Base-by-base conservation (phyloP, 2,797 vertebrate genomes). In the Megalops cyprinoides region DNA sequence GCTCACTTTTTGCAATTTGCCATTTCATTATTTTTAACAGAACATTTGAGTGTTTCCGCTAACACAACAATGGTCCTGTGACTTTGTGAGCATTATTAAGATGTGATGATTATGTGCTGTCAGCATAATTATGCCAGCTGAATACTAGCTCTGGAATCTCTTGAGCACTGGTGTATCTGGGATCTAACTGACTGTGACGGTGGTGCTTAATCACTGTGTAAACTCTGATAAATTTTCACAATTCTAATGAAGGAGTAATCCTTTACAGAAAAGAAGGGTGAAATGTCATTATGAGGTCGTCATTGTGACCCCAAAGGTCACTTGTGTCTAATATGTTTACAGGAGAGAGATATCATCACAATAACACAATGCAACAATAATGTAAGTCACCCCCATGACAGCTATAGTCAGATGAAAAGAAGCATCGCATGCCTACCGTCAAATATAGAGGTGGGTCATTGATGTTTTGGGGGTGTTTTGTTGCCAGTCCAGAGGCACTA, bases 321-420 rank as follows among this genome's bases (percentile, higher is more conserved):
- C 44, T 81, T 56, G 71, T 77, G 28, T 78, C 76, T 78, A 49
- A 82, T 49, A 46, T 49, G 56, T 60, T 77, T 78, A 31, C 14
- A 10, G 28, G 51, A 53, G 10, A 15, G 51, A 14, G 51, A 82
- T 76, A 78, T 71, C 76, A 37, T 49, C 28, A 78, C 42, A 89
- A 91, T 89, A 90, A 90, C 87, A 88, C 88, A 90, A 93, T 92
- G 94, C 93, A 90, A 94, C n/a, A n/a, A n/a, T n/a, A n/a, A n/a
- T n/a, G n/a, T n/a, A n/a, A n/a, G n/a, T n/a, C n/a, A n/a, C n/a
- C n/a, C n/a, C n/a, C n/a, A n/a, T n/a, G n/a, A n/a, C n/a, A n/a
- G n/a, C n/a, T n/a, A n/a, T n/a, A n/a, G n/a, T n/a, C n/a, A n/a
- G n/a, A n/a, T n/a, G n/a, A n/a, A n/a, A n/a, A n/a, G n/a, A n/a